Evolutionary conservation across 1,140 invertebrate genomes (phyloP).

Genomic region (Aporrectodea caliginosa): DNA sequence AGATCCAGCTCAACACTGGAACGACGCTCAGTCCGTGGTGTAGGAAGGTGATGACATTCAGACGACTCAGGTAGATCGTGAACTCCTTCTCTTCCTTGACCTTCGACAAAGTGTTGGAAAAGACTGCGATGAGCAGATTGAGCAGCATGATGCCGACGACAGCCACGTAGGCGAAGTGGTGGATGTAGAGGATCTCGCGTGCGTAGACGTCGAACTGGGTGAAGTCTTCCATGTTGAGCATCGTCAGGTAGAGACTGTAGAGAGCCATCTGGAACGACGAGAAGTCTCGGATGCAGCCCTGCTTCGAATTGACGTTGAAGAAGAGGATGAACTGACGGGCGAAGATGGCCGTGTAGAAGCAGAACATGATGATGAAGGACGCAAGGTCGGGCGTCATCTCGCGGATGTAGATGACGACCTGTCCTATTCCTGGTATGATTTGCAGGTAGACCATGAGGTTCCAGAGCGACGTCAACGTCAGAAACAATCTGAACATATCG

Average conservation of each 20-base stretch:
- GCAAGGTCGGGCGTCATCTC: neutral
- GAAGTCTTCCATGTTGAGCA: neutral
- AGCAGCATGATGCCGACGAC: neutral
- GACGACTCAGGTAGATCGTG: neutral
- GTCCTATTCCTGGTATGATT: neutral
- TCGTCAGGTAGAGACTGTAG: neutral
- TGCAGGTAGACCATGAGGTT: neutral
- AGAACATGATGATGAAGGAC: neutral
- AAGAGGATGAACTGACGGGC: conserved; percentile 1
- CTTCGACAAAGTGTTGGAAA: neutral
- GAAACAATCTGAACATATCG: neutral
- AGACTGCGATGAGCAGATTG: neutral
- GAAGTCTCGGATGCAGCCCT: neutral
- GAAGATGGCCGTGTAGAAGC: conserved; percentile 1
- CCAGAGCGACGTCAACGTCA: neutral
- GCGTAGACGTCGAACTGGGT: conserved; percentile 1
- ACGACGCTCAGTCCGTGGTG: neutral
- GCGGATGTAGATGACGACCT: neutral
- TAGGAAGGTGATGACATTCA: neutral
- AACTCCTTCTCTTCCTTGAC: neutral
- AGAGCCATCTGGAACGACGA: neutral
- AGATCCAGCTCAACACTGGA: neutral
- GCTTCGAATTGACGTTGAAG: neutral
- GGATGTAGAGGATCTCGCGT: neutral
- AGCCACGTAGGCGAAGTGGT: neutral